Conservation (phyloP, 2,888 invertebrate species). For the Muschampia plurimacula region DNA sequence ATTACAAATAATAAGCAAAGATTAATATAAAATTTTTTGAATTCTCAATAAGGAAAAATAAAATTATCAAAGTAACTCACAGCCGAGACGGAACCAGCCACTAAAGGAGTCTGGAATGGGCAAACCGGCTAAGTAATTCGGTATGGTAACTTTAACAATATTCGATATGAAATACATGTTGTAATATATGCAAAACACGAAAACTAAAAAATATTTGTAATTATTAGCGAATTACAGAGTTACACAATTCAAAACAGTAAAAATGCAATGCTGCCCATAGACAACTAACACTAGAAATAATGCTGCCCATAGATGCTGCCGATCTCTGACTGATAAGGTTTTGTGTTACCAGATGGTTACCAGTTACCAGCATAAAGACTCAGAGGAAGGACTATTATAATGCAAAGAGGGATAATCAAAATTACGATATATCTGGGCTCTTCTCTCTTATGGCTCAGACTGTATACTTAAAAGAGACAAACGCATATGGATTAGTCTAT, state of each 20-base stretch:
- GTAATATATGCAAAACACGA: background rate
- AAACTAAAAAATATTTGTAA: background rate
- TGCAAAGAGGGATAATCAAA: too few relatives aligned
- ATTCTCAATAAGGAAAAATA: conserved; percentile 14
- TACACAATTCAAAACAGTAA: conserved; percentile 28
- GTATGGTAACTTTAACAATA: conserved; percentile 91
- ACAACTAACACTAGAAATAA: too few relatives aligned
- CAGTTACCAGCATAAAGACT: too few relatives aligned
- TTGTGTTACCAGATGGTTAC: too few relatives aligned
- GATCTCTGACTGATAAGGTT: too few relatives aligned
- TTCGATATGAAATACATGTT: conserved; percentile 92
- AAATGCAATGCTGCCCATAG: background rate
- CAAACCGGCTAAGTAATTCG: conserved; percentile 93
- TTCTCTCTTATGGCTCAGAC: too few relatives aligned
- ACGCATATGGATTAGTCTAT: too few relatives aligned
- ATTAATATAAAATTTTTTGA: background rate
- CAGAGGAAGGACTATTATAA: too few relatives aligned
- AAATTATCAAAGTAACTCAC: conserved; percentile 72
- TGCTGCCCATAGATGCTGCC: too few relatives aligned
- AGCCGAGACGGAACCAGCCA: conserved; percentile 94
- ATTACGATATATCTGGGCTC: too few relatives aligned
- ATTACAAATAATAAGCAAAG: background rate
- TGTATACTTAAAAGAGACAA: too few relatives aligned
- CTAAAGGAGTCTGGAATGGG: conserved; percentile 94
- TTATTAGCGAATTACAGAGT: background rate